Evolutionary conservation across 2,888 invertebrate genomes (phyloP), one percentile per base, ranked within the genome.

Genomic region (Scelioninae gen. 1): DNA sequence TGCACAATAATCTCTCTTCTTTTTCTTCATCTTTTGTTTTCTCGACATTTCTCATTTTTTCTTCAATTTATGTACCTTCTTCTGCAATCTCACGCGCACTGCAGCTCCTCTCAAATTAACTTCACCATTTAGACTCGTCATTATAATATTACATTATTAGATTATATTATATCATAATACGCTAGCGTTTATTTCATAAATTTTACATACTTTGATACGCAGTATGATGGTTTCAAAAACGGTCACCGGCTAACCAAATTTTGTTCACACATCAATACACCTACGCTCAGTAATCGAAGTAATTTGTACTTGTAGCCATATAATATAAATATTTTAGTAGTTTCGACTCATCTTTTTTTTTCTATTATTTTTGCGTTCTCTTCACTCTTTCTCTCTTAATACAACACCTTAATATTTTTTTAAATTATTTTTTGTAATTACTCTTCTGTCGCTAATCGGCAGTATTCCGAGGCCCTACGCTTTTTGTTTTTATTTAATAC

Each of bases 251-350:
- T 91, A 92, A 92, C 92, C 92, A 91, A 92, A 92, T 92, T 92
- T 92, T 91, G 91, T 92, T 89, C 92, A 91, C 92, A 91, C 92
- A 92, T 92, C 92, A 91, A 92, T 92, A 92, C 91, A 91, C 89
- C 91, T 92, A 92, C 92, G 91, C 90, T 91, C 92, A 91, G 91
- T 92, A 92, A 91, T 92, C 92, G 92, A 92, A 92, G 92, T 92
- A 92, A 92, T 92, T 92, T 92, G 92, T 92, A 92, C 92, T 92
- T 92, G 92, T 92, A 92, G 92, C 92, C 92, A 92, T 92, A 92
- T 92, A 92, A 91, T 91, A 91, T 92, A 92, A 92, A 92, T 92
- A 92, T 90, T 92, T 92, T 90, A 90, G 89, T 91, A 91, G 91
- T 91, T 91, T 82, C 88, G 88, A 87, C 88, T 88, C 87, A 87